Evolutionary conservation across 2,113 vertebrate species (phyloP), one percentile per base, ranked within the genome.

Genomic region (Porphyrio hochstetteri): DNA sequence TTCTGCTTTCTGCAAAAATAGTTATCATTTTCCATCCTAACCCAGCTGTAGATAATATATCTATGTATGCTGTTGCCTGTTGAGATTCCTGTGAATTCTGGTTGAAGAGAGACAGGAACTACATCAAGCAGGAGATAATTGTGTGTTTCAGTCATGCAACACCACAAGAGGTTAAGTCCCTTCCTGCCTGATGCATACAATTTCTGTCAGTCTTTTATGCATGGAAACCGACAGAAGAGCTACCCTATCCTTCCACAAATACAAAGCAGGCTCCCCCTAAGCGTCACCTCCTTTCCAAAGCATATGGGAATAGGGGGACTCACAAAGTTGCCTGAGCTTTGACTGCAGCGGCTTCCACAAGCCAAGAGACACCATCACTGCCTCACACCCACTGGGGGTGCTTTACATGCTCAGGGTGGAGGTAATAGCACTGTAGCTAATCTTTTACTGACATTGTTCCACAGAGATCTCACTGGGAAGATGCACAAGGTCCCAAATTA

Each of bases 331-430:
- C 60, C 50, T 24, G 11, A 65, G 6, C 35, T 78, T 46, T 64
- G 56, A 33, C 10, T 25, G 8, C 28, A 46, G 60, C 7, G 75
- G 38, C 10, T 70, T 91, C 44, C 38, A 56, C 8, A 19, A 52
- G 12, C 18, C 20, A 18, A 50, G 21, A 40, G 3, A 53, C 3
- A 2, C 0, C 0, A 0, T 27, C 36, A 50, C 33, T 29, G 16
- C n/a, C 35, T 74, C 35, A 38, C 12, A 31, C 23, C 40, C 7
- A 2, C 25, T 38, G 31, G 23, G n/a, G 38, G 7, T 61, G 5
- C 8, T 77, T 5, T 40, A 46, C 10, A 11, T 16, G 11, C 7
- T n/a, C 19, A 28, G 46, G 6, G 7, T 60, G 27, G 29, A 64
- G 17, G 14, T 46, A 31, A 33, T 14, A 57, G 9, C 17, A 55